phyloP scores from a whole-genome alignment of 2,113 vertebrate species.

The Cacatua alba region DNA sequence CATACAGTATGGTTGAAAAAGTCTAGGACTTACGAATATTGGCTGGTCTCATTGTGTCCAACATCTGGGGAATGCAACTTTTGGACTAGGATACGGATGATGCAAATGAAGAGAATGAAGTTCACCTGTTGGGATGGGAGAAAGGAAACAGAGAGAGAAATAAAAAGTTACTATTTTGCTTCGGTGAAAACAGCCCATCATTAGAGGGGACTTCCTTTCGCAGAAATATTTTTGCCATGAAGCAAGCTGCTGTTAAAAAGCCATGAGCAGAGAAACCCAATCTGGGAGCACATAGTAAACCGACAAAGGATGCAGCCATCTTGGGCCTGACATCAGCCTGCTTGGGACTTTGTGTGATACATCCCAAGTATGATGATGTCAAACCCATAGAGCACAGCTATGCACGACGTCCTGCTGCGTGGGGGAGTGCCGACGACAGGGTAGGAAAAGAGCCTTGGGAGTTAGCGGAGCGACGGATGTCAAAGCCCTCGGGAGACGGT shows the following conservation, averaged over 20 bases:
- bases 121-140: conserved; percentile 79
- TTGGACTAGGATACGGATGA: conserved; percentile 93
- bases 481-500: not conserved
- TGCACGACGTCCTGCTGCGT: conserved; percentile 57
- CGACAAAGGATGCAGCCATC: conserved; percentile 72
- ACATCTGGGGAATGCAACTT: conserved; percentile 93
- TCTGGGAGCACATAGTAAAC: conserved; percentile 43
- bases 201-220: not conserved
- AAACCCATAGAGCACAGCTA: conserved; percentile 76
- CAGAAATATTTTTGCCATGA: not conserved
- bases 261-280: conserved; percentile 16
- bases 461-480: not conserved
- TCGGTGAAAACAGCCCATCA: not conserved
- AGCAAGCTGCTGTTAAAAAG: conserved; percentile 14
- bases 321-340: conserved; percentile 78
- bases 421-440: conserved; percentile 17
- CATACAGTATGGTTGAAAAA: not conserved
- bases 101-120: conserved; percentile 92
- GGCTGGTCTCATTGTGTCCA: conserved; percentile 88
- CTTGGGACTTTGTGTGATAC: conserved; percentile 75
- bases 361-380: conserved; percentile 81
- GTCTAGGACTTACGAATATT: conserved; percentile 86
- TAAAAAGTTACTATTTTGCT: not conserved
- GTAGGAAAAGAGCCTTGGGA: conserved; percentile 19
- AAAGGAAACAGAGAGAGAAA: not conserved